phyloP scores from a whole-genome alignment of 2,797 vertebrate species.

The Threskiornis aethiopicus region DNA sequence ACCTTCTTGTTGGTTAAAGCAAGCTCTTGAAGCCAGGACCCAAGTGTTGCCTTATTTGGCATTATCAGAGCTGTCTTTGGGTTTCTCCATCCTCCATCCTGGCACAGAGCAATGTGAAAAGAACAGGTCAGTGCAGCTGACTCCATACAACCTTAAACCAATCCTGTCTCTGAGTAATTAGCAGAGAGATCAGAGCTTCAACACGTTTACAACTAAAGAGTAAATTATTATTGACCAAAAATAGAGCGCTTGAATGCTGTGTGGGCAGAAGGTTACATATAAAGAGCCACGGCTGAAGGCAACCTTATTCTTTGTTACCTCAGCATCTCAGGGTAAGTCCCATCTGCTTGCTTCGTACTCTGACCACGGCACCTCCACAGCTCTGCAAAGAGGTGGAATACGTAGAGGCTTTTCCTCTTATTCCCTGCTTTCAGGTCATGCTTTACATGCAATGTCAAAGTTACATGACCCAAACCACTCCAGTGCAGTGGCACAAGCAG shows the following conservation, averaged over 20 bases:
- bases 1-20: background rate
- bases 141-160: slow-evolving; percentile 69
- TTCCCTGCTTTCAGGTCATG: background rate
- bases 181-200: slow-evolving; percentile 75
- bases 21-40: background rate
- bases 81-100: slow-evolving; percentile 59
- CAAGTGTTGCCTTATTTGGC: slow-evolving; percentile 52
- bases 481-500: background rate
- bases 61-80: slow-evolving; percentile 56
- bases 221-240: slow-evolving; percentile 77
- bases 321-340: slow-evolving; percentile 70
- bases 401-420: background rate
- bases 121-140: slow-evolving; percentile 75
- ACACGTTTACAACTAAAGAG: slow-evolving; percentile 74
- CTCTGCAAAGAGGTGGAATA: background rate
- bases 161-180: slow-evolving; percentile 69
- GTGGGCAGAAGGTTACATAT: slow-evolving; percentile 70
- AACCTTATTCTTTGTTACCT: background rate
- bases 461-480: background rate
- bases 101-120: slow-evolving; percentile 58
- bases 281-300: slow-evolving; percentile 55
- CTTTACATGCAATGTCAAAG: background rate
- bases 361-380: background rate
- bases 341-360: background rate
- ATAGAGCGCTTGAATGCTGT: slow-evolving; percentile 68